A percentile compares a stretch with the other conserved stretches of the same genome.
Conservation (phyloP, 1,140 invertebrate genomes). For the Holotrichia oblita region DNA sequence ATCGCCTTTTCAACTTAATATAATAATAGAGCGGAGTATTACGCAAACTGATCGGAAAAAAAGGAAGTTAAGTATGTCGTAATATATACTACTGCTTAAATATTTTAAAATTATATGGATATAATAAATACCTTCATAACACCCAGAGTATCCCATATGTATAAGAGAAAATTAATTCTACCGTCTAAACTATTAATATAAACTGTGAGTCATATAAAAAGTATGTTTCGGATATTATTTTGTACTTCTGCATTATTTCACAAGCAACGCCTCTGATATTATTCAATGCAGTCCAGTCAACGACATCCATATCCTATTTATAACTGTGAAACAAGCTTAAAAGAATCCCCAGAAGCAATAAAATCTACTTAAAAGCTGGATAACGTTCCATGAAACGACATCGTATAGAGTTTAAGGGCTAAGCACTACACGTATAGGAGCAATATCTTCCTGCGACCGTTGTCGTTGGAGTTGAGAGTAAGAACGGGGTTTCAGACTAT, state of each 20-base stretch:
- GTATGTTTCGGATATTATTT: not conserved
- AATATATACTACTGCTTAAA: too few species aligned
- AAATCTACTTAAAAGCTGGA: not conserved
- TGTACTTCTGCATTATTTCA: not conserved
- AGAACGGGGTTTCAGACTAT: not conserved
- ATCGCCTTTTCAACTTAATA: too few species aligned
- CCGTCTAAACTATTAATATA: too few species aligned
- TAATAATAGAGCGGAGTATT: too few species aligned
- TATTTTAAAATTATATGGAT: too few species aligned
- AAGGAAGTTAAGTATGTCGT: too few species aligned
- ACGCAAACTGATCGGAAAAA: too few species aligned
- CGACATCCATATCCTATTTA: not conserved
- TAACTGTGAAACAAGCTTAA: not conserved
- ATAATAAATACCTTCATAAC: too few species aligned
- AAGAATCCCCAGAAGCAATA: not conserved
- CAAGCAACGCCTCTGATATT: not conserved
- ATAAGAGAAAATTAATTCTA: too few species aligned
- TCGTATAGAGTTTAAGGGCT: not conserved
- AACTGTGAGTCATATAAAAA: too few species aligned
- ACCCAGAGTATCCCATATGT: too few species aligned
- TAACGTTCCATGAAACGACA: conserved; percentile 16
- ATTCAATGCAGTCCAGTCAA: not conserved
- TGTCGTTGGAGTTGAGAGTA: not conserved
- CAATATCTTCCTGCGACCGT: conserved; percentile 5
- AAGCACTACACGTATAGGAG: conserved; percentile 9